Evolutionary conservation across 2,797 vertebrate genomes (phyloP), one percentile per base, ranked within the genome.

Genomic region (Lindbergichthys nudifrons): DNA sequence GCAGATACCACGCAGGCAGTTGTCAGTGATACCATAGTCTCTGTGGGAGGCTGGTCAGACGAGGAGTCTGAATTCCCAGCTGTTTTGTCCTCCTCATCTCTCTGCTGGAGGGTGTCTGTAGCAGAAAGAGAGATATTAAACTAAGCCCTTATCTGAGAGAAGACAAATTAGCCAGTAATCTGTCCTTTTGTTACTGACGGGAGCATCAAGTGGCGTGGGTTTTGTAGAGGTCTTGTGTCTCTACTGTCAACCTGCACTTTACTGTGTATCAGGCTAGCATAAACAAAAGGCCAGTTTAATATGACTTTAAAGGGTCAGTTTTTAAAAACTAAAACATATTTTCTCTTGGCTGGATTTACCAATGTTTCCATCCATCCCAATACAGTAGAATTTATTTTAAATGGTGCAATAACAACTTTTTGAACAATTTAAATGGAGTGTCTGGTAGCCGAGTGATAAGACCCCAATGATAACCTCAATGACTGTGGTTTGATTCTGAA

Each of bases 11-110:
- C 63, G 16, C 80, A 86, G 81, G 79, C 78, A 81, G 82, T 85
- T 75, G 72, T 86, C 80, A 81, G 64, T 84, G 85, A 85, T 90
- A 91, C 92, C 90, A 18, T 76, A n/a, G 89, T 87, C 77, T 91
- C 85, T 50, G 75, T 81, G 62, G 81, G 83, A 89, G 87, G 81
- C 78, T 79, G 77, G 79, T 87, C 80, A 71, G 63, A 72, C 39
- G 9, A 42, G 41, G 76, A 60, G 77, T 63, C 72, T 63, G 77
- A 73, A 73, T 77, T 79, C 65, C 47, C 70, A 73, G 72, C 48
- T 18, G 66, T 2, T 53, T 41, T 30, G 14, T 80, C 70, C 39
- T 81, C 54, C 23, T 23, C 52, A 3, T 61, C 43, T 41, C 65
- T 79, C 26, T 73, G 61, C 58, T 64, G 68, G 42, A 65, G 57